Conservation (phyloP, 1,140 invertebrate genomes). For the Drosophila kohkoa region DNA sequence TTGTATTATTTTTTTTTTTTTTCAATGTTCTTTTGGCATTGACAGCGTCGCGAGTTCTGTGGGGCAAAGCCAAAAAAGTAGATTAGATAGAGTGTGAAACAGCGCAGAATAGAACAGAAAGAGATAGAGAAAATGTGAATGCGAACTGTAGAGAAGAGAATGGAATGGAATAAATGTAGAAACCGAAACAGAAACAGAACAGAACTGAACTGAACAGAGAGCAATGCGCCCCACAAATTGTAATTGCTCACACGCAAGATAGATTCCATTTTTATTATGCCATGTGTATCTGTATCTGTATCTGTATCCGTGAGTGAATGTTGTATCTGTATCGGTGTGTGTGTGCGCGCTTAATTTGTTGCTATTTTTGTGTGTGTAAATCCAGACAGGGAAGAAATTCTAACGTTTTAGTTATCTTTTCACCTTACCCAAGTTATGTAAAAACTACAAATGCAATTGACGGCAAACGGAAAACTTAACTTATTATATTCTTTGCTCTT, state of each 20-base stretch:
- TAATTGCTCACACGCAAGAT: constrained; percentile 46
- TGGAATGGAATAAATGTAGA: not conserved
- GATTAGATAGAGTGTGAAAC: constrained; percentile 64
- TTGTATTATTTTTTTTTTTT: constrained; percentile 15
- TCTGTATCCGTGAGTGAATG: not conserved
- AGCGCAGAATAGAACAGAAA: constrained; percentile 20
- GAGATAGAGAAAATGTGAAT: not conserved
- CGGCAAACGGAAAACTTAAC: not conserved
- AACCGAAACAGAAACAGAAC: not conserved
- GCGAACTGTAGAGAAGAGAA: not conserved
- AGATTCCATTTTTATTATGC: constrained; percentile 43
- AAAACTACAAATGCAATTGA: not conserved
- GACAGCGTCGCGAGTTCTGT: constrained; percentile 37
- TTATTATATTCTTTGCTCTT: not conserved
- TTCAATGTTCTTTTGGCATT: constrained; percentile 69
- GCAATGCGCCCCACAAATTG: constrained; percentile 44
- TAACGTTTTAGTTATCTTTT: constrained; percentile 25
- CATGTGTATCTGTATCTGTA: constrained; percentile 15
- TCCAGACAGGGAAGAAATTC: constrained; percentile 3
- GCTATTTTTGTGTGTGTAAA: constrained; percentile 35
- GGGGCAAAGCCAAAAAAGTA: constrained; percentile 60
- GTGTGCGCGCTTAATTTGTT: constrained; percentile 15
- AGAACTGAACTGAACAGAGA: constrained; percentile 6
- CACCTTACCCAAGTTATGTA: constrained; percentile 35
- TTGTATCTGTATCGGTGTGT: not conserved